These are phyloP conservation scores for Macrobrachium nipponense DNA, from an alignment of 1,140 invertebrate species.

Conservation along the genomic window DNA sequence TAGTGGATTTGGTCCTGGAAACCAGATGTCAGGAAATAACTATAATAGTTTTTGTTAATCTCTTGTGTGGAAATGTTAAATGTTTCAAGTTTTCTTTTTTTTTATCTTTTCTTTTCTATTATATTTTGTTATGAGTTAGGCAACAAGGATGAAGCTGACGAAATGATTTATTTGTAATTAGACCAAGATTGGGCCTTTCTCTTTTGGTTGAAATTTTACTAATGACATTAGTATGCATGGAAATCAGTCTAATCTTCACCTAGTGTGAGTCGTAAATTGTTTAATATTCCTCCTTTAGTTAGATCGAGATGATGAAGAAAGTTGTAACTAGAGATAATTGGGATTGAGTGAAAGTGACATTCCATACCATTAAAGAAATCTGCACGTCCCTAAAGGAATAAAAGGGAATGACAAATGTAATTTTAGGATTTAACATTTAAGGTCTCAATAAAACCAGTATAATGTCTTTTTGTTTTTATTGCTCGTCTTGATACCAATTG, in stretches of 20 bases:
- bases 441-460: constrained; percentile 23
- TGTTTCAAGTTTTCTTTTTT: not conserved
- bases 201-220: no score
- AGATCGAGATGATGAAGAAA: not conserved
- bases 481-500: not conserved
- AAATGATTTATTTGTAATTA: no score
- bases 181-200: no score
- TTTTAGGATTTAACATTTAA: constrained; percentile 33
- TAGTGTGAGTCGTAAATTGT: not conserved
- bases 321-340: not conserved
- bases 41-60: constrained; percentile 52
- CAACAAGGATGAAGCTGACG: no score
- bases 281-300: not conserved
- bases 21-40: constrained; percentile 54
- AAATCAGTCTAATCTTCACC: no score
- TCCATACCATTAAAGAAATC: constrained; percentile 9
- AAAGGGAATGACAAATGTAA: constrained; percentile 35
- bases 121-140: no score
- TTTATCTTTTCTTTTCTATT: not conserved
- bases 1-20: constrained; percentile 42
- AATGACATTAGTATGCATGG: no score
- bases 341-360: constrained; percentile 21
- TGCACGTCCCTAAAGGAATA: not conserved
- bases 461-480: not conserved
- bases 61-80: not conserved